These are phyloP conservation scores for Taeniopygia guttata DNA, from an alignment of 2,797 vertebrate genomes.

Conservation along the genomic window DNA sequence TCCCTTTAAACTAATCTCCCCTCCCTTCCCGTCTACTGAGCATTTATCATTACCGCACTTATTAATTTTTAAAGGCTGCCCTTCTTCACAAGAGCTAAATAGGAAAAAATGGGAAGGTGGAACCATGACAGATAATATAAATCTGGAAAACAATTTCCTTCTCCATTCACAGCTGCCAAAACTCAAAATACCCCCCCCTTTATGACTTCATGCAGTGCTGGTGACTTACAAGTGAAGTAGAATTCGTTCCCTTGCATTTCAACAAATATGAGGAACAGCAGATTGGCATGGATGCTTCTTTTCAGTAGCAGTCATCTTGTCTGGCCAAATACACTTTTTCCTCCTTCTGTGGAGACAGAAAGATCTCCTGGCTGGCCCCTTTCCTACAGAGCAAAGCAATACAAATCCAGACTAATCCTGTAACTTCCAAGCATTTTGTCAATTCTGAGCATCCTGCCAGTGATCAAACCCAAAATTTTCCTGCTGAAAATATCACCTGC, in stretches of 20 bases:
- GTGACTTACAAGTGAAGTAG: not conserved
- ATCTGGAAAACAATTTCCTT: not conserved
- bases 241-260: not conserved
- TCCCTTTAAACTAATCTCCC: not conserved
- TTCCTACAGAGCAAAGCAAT: not conserved
- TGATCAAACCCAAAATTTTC: not conserved
- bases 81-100: not conserved
- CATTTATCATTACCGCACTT: not conserved
- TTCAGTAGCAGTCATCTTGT: not conserved
- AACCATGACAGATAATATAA: not conserved
- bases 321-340: constrained; percentile 1
- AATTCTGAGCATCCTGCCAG: not conserved
- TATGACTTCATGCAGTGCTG: not conserved
- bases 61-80: not conserved
- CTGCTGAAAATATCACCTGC: not conserved
- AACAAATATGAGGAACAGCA: not conserved
- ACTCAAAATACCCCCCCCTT: not conserved
- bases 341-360: not conserved
- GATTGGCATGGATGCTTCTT: not conserved
- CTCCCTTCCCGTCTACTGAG: not conserved
- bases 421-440: not conserved
- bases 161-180: not conserved
- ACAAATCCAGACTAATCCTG: not conserved
- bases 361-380: not conserved
- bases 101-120: not conserved